Evolutionary conservation across 2,888 invertebrate species (phyloP).

Genomic region (Cryptocheilus praepositus): DNA sequence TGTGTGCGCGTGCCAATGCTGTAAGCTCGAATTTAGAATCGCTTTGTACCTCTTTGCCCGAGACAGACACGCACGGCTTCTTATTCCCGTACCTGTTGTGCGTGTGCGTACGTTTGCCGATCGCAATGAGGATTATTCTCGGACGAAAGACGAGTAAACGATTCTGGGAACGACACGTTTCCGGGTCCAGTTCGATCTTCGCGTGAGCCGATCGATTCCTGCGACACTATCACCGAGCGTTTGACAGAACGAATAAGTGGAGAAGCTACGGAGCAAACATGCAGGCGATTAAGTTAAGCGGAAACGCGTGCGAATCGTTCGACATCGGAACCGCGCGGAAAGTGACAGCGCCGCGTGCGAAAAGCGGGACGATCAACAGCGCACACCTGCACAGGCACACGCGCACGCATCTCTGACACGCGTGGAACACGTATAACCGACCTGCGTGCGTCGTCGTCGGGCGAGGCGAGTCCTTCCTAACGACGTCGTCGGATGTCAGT

Average conservation of each 20-base stretch:
- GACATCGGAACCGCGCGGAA: background rate
- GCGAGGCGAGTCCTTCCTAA: slow-evolving; percentile 57
- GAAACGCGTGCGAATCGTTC: background rate
- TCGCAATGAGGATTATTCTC: slow-evolving; percentile 12
- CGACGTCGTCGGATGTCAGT: slow-evolving; percentile 58
- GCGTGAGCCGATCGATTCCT: too few relatives aligned
- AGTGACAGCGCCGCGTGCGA: background rate
- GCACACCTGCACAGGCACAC: slow-evolving; percentile 28
- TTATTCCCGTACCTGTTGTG: too few relatives aligned
- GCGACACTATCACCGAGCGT: background rate
- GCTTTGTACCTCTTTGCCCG: too few relatives aligned
- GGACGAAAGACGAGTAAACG: slow-evolving; percentile 25
- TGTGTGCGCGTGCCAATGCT: background rate
- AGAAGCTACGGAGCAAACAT: background rate
- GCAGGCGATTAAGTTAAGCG: too few relatives aligned
- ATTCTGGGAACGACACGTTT: too few relatives aligned
- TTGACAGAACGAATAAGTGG: background rate
- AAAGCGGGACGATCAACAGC: slow-evolving; percentile 33
- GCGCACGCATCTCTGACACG: slow-evolving; percentile 4
- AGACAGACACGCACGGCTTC: too few relatives aligned
- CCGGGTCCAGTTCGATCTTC: background rate
- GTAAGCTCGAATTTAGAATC: too few relatives aligned
- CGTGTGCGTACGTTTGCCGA: background rate
- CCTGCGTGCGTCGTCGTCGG: slow-evolving; percentile 62
- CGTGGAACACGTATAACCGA: slow-evolving; percentile 55